Percentiles rank a stretch among this genome's conserved stretches.
These are phyloP conservation scores for Carapus acus DNA, from an alignment of 2,797 vertebrate genomes.

Conservation along the genomic window DNA sequence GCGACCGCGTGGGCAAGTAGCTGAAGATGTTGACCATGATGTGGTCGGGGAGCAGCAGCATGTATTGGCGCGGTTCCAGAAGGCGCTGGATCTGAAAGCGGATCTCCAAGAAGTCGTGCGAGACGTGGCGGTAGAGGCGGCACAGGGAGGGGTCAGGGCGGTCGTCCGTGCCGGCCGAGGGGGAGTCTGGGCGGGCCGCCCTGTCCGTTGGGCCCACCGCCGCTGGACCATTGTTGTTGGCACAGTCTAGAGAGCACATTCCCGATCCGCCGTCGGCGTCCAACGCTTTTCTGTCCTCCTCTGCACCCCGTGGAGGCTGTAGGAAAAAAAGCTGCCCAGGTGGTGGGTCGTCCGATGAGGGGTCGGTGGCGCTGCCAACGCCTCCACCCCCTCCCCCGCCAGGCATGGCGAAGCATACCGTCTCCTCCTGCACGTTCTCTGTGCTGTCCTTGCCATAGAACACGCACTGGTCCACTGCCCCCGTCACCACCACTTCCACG, in stretches of 20 bases:
- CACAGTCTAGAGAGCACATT: conserved; percentile 71
- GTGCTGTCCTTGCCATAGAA: conserved; percentile 92
- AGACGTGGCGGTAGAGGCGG: conserved; percentile 92
- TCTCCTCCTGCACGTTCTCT: conserved; percentile 89
- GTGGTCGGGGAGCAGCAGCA: conserved; percentile 90
- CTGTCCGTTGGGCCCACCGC: conserved; percentile 33
- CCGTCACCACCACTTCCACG: conserved; percentile 93
- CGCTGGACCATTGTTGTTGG: conserved; percentile 59
- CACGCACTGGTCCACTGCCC: conserved; percentile 91
- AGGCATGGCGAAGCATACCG: conserved; percentile 77
- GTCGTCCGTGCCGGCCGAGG: conserved; percentile 47
- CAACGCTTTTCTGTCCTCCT: conserved; percentile 57
- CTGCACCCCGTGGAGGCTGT: conserved; percentile 61
- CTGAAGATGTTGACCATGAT: conserved; percentile 92
- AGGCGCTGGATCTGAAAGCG: conserved; percentile 94
- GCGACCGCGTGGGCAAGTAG: conserved; percentile 83
- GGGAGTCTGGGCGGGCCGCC: conserved; percentile 63
- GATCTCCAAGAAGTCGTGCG: conserved; percentile 94
- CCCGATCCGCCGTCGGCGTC: conserved; percentile 47
- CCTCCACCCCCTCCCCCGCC: conserved; percentile 38
- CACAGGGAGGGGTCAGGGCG: conserved; percentile 81
- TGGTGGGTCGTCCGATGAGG: conserved; percentile 80
- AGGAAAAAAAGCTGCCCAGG: conserved; percentile 91
- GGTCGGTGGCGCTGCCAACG: conserved; percentile 56
- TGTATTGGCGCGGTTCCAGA: conserved; percentile 91